A percentile compares a stretch with the other conserved stretches of the same genome.
Conservation (phyloP, 2,888 invertebrate species). For the Yponomeuta plumbellus region DNA sequence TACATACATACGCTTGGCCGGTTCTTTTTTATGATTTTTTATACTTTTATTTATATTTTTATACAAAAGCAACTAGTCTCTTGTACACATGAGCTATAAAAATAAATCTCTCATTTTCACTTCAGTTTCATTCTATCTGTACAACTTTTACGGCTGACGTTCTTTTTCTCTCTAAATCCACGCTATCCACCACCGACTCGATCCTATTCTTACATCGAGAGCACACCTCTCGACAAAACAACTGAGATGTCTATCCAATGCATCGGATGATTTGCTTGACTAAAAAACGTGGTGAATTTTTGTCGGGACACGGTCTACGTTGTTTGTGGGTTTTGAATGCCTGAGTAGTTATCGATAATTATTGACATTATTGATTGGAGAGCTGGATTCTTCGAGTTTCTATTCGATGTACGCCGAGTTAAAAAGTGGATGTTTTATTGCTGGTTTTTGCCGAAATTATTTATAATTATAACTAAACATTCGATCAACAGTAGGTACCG, state of each 20-base stretch:
- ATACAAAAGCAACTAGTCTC: too few species aligned
- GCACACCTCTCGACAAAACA: background rate
- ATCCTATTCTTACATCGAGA: too few species aligned
- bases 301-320: slow-evolving; percentile 21
- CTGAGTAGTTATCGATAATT: background rate
- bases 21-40: too few species aligned
- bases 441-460: background rate
- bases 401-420: background rate
- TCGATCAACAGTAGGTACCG: too few species aligned
- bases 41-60: too few species aligned
- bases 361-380: background rate
- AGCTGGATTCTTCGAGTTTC: background rate
- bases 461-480: too few species aligned
- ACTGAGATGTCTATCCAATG: background rate
- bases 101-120: too few species aligned
- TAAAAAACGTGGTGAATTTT: slow-evolving; percentile 42
- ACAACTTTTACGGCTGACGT: background rate
- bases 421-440: background rate
- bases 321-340: slow-evolving; percentile 1
- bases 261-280: background rate
- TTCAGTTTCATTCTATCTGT: too few species aligned
- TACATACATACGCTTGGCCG: too few species aligned
- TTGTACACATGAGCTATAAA: too few species aligned
- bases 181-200: too few species aligned
- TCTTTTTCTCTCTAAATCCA: background rate